Evolutionary conservation across 2,888 invertebrate species (phyloP).

Genomic region (Pachliopta kotzebuea): DNA sequence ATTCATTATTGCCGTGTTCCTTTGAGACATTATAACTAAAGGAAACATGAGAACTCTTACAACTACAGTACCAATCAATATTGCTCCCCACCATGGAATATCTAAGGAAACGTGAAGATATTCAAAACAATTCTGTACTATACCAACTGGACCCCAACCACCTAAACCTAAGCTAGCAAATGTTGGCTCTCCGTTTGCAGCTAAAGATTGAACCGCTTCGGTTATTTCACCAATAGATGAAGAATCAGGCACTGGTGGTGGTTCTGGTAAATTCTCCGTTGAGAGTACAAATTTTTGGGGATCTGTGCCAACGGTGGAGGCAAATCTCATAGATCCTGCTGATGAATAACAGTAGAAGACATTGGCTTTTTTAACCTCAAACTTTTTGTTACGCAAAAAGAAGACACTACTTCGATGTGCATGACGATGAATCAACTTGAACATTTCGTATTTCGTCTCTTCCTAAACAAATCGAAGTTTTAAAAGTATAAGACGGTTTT

Average conservation of each 20-base stretch:
- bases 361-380: slow-evolving; percentile 73
- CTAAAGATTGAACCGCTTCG: slow-evolving; percentile 63
- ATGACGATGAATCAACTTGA: slow-evolving; percentile 66
- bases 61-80: slow-evolving; percentile 88
- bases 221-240: slow-evolving; percentile 50
- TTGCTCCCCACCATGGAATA: slow-evolving; percentile 96
- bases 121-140: slow-evolving; percentile 91
- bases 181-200: slow-evolving; percentile 85
- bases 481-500: not conserved
- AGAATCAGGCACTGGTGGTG: slow-evolving; percentile 69
- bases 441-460: slow-evolving; percentile 49
- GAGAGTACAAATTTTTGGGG: slow-evolving; percentile 49
- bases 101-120: slow-evolving; percentile 89
- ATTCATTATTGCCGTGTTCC: slow-evolving; percentile 89
- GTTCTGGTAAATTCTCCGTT: slow-evolving; percentile 67
- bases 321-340: slow-evolving; percentile 58
- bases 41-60: slow-evolving; percentile 91
- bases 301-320: slow-evolving; percentile 55
- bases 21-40: slow-evolving; percentile 90
- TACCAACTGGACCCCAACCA: slow-evolving; percentile 90
- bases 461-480: not conserved
- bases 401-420: slow-evolving; percentile 62
- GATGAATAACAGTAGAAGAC: slow-evolving; percentile 70
- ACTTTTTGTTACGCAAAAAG: slow-evolving; percentile 63
- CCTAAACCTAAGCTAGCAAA: slow-evolving; percentile 91